Conservation (phyloP, 2,113 vertebrate genomes). For the Carettochelys insculpta region DNA sequence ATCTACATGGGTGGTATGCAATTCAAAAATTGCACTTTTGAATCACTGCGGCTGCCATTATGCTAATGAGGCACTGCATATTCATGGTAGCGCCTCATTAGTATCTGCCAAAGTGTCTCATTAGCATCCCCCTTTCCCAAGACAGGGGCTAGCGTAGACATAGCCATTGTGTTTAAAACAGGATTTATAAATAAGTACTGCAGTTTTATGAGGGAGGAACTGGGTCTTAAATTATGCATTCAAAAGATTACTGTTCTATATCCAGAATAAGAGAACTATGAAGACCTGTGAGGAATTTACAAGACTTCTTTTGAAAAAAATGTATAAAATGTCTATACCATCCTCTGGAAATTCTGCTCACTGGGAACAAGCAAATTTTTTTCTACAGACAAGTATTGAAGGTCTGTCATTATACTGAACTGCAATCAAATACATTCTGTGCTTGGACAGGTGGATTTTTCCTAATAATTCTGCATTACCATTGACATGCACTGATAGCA, state of each 20-base stretch:
- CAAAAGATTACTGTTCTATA: slow-evolving; percentile 9
- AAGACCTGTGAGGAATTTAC: slow-evolving; percentile 59
- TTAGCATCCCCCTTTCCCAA: no score
- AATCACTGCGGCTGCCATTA: no score
- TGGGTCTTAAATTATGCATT: slow-evolving; percentile 7
- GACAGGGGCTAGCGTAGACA: no score
- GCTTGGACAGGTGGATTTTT: slow-evolving; percentile 49
- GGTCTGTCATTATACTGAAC: slow-evolving; percentile 8
- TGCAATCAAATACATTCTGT: slow-evolving; percentile 45
- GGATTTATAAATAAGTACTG: no score
- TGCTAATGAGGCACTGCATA: no score
- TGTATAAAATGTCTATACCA: slow-evolving; percentile 63
- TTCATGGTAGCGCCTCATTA: no score
- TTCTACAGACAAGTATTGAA: background rate
- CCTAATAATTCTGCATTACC: slow-evolving; percentile 6
- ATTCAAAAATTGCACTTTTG: no score
- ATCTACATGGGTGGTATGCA: no score
- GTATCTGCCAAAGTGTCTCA: no score
- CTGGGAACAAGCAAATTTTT: slow-evolving; percentile 50
- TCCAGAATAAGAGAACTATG: slow-evolving; percentile 11
- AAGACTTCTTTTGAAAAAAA: slow-evolving; percentile 39
- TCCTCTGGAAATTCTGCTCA: slow-evolving; percentile 62
- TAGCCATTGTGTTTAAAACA: no score
- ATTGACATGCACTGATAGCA: slow-evolving; percentile 20
- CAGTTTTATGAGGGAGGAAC: background rate